Conservation (phyloP, 2,888 invertebrate genomes). For the Agonopterix alstromeriana region DNA sequence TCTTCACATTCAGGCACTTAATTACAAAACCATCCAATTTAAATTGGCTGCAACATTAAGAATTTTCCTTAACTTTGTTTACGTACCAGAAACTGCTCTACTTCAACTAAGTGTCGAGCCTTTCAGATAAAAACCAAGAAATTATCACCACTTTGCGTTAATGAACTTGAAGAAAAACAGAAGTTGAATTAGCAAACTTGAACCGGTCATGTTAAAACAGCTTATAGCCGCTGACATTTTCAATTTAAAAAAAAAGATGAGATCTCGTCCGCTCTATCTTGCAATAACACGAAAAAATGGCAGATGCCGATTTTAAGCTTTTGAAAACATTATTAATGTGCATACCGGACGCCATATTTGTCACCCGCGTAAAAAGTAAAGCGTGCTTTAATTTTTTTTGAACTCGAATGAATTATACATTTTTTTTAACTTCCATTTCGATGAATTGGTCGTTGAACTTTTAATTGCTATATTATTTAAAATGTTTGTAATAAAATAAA, state of each 20-base stretch:
- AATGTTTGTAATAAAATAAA: background rate
- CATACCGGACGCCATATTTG: slow-evolving; percentile 25
- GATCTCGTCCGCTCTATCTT: slow-evolving; percentile 30
- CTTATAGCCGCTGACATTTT: slow-evolving; percentile 59
- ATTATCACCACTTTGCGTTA: slow-evolving; percentile 21
- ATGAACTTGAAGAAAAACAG: slow-evolving; percentile 41
- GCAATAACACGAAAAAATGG: slow-evolving; percentile 13
- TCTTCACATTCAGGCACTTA: too few relatives aligned
- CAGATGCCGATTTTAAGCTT: slow-evolving; percentile 31
- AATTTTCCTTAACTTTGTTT: too few relatives aligned
- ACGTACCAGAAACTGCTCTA: too few relatives aligned
- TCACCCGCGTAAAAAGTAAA: slow-evolving; percentile 6
- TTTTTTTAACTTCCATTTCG: background rate
- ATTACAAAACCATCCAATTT: too few relatives aligned
- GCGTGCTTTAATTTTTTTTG: background rate
- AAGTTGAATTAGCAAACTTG: slow-evolving; percentile 36
- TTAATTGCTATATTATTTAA: slow-evolving; percentile 2
- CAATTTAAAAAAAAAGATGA: slow-evolving; percentile 49
- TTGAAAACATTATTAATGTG: slow-evolving; percentile 18
- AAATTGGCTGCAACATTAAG: too few relatives aligned
- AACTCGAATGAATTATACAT: background rate
- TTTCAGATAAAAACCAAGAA: slow-evolving; percentile 8
- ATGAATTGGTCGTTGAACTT: slow-evolving; percentile 2
- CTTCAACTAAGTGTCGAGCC: too few relatives aligned
- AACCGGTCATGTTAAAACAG: slow-evolving; percentile 57